These are phyloP conservation scores for Dioctria linearis DNA, from an alignment of 2,888 invertebrate species.

Conservation along the genomic window DNA sequence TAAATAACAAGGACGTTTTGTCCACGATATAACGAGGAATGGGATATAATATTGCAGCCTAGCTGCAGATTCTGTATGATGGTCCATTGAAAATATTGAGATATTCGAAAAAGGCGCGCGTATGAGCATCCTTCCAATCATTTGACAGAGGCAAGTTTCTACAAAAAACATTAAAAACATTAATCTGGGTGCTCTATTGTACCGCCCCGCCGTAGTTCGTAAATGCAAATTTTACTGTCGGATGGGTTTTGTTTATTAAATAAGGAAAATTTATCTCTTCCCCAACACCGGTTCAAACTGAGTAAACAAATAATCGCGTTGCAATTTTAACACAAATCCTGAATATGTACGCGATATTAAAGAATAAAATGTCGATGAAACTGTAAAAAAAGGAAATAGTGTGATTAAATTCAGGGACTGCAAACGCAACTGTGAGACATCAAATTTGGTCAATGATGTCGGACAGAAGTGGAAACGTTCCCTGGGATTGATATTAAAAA, in stretches of 20 bases:
- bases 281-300: neutral
- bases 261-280: neutral
- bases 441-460: neutral
- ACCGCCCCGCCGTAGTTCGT: neutral
- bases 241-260: neutral
- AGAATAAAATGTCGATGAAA: neutral
- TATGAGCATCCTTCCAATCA: neutral
- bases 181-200: neutral
- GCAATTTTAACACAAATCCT: neutral
- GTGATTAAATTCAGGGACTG: neutral
- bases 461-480: neutral
- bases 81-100: too few species aligned
- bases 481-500: neutral
- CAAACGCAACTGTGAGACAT: neutral
- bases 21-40: neutral
- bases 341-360: neutral
- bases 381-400: neutral
- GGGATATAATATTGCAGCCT: too few species aligned
- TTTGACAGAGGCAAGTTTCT: neutral
- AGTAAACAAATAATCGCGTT: neutral
- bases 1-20: neutral
- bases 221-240: neutral
- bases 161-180: neutral
- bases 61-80: too few species aligned
- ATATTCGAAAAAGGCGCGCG: neutral